Conservation (phyloP, 2,797 vertebrate genomes). For the Remorina albescens region DNA sequence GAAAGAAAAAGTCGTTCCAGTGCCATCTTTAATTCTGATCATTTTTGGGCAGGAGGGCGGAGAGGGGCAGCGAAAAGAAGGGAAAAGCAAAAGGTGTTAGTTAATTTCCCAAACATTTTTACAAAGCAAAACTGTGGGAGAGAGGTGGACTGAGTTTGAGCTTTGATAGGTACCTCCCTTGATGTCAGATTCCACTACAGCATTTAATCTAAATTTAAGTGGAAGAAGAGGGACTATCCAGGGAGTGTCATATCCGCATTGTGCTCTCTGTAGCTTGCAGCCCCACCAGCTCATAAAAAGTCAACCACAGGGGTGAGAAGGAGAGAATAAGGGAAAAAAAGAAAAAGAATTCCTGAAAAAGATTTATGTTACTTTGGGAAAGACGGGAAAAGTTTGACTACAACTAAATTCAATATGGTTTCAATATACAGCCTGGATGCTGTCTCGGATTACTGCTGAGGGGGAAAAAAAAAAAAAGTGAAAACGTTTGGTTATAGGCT, state of each 20-base stretch:
- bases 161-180: constrained; percentile 79
- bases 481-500: constrained; percentile 43
- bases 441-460: constrained; percentile 26
- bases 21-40: constrained; percentile 62
- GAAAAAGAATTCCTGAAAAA: constrained; percentile 6
- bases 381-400: constrained; percentile 47
- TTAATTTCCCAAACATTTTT: constrained; percentile 68
- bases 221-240: constrained; percentile 73
- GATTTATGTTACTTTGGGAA: constrained; percentile 31
- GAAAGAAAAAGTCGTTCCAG: constrained; percentile 47
- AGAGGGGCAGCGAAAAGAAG: neutral
- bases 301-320: constrained; percentile 57
- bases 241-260: constrained; percentile 73
- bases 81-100: constrained; percentile 38
- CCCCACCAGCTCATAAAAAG: constrained; percentile 69
- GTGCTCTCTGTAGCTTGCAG: constrained; percentile 80
- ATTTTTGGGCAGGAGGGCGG: constrained; percentile 37
- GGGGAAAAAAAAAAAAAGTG: neutral
- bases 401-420: constrained; percentile 35
- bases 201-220: constrained; percentile 75
- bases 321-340: neutral
- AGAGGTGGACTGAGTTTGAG: constrained; percentile 51
- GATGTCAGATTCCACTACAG: constrained; percentile 72
- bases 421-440: constrained; percentile 4
- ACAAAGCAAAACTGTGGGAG: constrained; percentile 50